Base-by-base conservation (phyloP, 2,797 vertebrate species). In the Remorina albescens region DNA sequence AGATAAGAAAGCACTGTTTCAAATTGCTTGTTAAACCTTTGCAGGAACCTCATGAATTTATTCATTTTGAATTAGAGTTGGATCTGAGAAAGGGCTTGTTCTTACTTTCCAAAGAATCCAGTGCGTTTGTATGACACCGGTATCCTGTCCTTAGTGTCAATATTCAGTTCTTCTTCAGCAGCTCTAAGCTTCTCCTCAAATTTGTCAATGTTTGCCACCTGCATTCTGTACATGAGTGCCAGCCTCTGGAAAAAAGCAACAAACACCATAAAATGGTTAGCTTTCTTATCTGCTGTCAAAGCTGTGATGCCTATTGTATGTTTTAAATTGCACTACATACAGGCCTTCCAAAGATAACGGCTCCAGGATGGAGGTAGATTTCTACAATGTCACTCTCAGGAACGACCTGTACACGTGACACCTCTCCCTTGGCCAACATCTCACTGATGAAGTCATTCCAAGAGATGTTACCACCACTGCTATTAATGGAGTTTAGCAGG, bases 351-450 rank as follows among this genome's bases (percentile, higher is more conserved):
- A 97, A 97, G 12, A 98, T 96, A 47, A 97, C 95, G 0, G 98
- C 97, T 21, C 97, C 97, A 0, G 96, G 96, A 56, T 98, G 95
- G 78, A 99, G 94, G 69, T 96, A 95, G 65, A 99, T 95, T 71
- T 98, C 96, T 32, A 99, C 98, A 1, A 96, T 94, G 67, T 99
- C 98, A 0, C 95, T 96, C 91, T 99, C 98, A 0, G 98, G 98
- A 15, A 96, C 95, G 56, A 98, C 97, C 76, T 97, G 96, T 2
- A 99, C 95, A 0, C 96, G 95, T 4, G 96, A 95, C 69, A 99
- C 98, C 89, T 99, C 98, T 6, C 98, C 98, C 85, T 99, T 99
- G 2, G 97, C 95, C 91, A 99, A 86, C 97, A 99, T 99, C 93
- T 99, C 98, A 0, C 96, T 94, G 61, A 99, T 95, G 83, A 99